These are phyloP conservation scores for Phycodurus eques DNA, from an alignment of 2,113 vertebrate genomes.

Conservation along the genomic window DNA sequence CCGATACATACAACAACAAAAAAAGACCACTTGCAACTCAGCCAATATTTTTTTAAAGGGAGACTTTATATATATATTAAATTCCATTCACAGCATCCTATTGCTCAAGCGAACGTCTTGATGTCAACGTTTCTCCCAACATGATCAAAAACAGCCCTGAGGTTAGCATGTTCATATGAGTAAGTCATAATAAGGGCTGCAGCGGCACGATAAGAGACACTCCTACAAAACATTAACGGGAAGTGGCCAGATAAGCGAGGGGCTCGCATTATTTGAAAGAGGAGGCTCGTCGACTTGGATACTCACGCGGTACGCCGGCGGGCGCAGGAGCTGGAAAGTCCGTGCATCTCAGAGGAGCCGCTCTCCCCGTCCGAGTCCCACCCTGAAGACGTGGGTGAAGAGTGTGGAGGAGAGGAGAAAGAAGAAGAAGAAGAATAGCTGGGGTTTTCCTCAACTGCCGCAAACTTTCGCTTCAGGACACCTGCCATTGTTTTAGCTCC, in stretches of 20 bases:
- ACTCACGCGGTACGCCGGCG: slow-evolving; percentile 79
- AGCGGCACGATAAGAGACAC: slow-evolving; percentile 60
- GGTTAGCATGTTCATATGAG: slow-evolving; percentile 48
- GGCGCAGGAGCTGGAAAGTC: slow-evolving; percentile 50
- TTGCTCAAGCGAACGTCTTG: slow-evolving; percentile 50
- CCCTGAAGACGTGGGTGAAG: slow-evolving; percentile 72
- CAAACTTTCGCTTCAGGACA: slow-evolving; percentile 85
- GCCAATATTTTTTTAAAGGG: slow-evolving; percentile 4
- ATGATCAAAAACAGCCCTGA: slow-evolving; percentile 40
- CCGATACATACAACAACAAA: neutral
- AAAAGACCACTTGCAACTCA: neutral
- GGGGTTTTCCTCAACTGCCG: slow-evolving; percentile 79
- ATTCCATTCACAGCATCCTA: slow-evolving; percentile 48
- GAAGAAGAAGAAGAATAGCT: slow-evolving; percentile 78
- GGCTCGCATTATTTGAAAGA: slow-evolving; percentile 58
- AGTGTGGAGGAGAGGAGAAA: slow-evolving; percentile 76
- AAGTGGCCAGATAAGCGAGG: slow-evolving; percentile 38
- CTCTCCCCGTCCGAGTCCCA: slow-evolving; percentile 81
- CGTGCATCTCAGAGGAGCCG: slow-evolving; percentile 39
- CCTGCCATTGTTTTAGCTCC: slow-evolving; percentile 77
- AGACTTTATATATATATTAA: slow-evolving; percentile 46
- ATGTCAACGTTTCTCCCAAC: slow-evolving; percentile 11
- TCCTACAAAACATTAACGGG: slow-evolving; percentile 43
- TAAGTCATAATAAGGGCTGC: slow-evolving; percentile 44
- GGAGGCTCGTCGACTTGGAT: neutral